These are phyloP conservation scores for Heliconius hermathena DNA, from an alignment of 1,140 invertebrate species.

Conservation along the genomic window DNA sequence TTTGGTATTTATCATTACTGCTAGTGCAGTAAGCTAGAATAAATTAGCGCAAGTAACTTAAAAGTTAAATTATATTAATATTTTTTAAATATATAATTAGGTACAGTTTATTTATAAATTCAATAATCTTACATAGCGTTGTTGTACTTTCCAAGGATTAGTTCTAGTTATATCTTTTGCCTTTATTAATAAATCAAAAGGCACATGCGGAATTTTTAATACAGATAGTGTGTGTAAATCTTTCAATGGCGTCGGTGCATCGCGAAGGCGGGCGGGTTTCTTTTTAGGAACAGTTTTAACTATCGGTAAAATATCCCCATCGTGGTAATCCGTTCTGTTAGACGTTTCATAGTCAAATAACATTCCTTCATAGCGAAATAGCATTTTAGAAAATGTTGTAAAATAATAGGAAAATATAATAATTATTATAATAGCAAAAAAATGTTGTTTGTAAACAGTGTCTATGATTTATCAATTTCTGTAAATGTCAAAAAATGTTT, in stretches of 20 bases:
- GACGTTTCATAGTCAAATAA: slow-evolving; percentile 54
- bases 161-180: slow-evolving; percentile 51
- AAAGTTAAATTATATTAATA: no score
- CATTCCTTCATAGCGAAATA: slow-evolving; percentile 44
- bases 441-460: background rate
- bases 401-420: slow-evolving; percentile 23
- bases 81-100: no score
- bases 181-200: slow-evolving; percentile 44
- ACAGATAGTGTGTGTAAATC: slow-evolving; percentile 47
- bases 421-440: background rate
- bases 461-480: slow-evolving; percentile 1
- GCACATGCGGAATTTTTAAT: slow-evolving; percentile 43
- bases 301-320: slow-evolving; percentile 34
- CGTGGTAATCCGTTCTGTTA: slow-evolving; percentile 45
- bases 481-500: background rate
- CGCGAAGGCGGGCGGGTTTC: slow-evolving; percentile 37
- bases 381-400: slow-evolving; percentile 32
- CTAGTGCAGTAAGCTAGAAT: no score
- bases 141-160: slow-evolving; percentile 46
- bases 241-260: slow-evolving; percentile 42
- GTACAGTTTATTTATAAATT: no score
- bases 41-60: no score
- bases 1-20: no score
- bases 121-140: slow-evolving; percentile 43
- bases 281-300: slow-evolving; percentile 43